Conservation (phyloP, 1,140 invertebrate genomes). For the Coelopa frigida region DNA sequence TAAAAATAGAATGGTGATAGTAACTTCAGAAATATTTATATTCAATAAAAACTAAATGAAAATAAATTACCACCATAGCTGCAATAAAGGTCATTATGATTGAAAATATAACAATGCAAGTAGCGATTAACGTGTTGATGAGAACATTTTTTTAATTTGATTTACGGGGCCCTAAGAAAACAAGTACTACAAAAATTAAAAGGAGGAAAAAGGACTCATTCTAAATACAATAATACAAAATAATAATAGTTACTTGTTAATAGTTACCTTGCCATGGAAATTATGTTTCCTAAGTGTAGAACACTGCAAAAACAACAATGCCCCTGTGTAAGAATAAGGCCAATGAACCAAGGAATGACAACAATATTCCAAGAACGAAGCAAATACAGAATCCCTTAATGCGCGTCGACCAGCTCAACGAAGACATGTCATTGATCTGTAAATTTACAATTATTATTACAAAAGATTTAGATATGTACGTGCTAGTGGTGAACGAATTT, state of each 20-base stretch:
- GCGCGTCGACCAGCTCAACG: constrained; percentile 77
- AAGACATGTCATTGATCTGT: constrained; percentile 64
- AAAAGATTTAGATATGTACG: not conserved
- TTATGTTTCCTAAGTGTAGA: constrained; percentile 81
- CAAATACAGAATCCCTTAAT: constrained; percentile 79
- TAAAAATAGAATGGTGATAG: too few relatives aligned
- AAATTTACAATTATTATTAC: constrained; percentile 18
- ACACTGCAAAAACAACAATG: constrained; percentile 66
- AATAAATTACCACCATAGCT: constrained; percentile 57
- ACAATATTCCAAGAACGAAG: constrained; percentile 65
- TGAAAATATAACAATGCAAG: constrained; percentile 65
- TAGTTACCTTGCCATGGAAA: constrained; percentile 64
- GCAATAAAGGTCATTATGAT: constrained; percentile 69
- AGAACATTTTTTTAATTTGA: constrained; percentile 89
- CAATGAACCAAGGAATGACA: constrained; percentile 61
- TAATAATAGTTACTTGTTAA: constrained; percentile 4
- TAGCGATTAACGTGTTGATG: constrained; percentile 77
- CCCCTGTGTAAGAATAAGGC: constrained; percentile 63
- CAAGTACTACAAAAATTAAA: constrained; percentile 67
- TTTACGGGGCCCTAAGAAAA: constrained; percentile 84
- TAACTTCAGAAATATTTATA: too few relatives aligned
- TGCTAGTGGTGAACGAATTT: too few relatives aligned
- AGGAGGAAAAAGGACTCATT: constrained; percentile 8
- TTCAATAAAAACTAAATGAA: constrained; percentile 11
- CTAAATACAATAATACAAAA: constrained; percentile 7